A percentile compares a stretch with the other conserved stretches of the same genome.
These are phyloP conservation scores for Corythoichthys intestinalis DNA, from an alignment of 2,113 vertebrate genomes.

Conservation along the genomic window DNA sequence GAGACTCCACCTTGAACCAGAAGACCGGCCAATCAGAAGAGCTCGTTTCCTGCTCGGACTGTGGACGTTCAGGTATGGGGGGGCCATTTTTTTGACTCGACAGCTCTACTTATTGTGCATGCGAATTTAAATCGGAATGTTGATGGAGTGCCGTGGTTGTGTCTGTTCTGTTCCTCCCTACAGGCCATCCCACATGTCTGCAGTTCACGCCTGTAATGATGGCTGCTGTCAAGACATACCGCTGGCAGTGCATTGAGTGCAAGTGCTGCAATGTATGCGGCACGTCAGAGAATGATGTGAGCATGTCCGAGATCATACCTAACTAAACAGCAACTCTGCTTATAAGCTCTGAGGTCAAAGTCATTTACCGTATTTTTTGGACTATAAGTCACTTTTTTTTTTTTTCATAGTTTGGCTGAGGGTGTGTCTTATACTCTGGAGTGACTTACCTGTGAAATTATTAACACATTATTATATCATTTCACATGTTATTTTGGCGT, in stretches of 20 bases:
- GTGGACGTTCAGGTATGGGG: constrained; percentile 85
- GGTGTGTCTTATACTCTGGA: too few relatives aligned
- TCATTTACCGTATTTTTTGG: too few relatives aligned
- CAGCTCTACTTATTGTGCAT: background rate
- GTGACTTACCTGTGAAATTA: too few relatives aligned
- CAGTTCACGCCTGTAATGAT: constrained; percentile 98
- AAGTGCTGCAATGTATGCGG: constrained; percentile 97
- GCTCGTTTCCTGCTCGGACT: constrained; percentile 95
- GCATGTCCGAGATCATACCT: constrained; percentile 26
- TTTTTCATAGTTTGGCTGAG: too few relatives aligned
- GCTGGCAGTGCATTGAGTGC: constrained; percentile 98
- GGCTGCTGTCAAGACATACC: constrained; percentile 94
- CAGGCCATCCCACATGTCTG: constrained; percentile 91
- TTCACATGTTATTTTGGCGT: too few relatives aligned
- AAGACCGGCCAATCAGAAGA: constrained; percentile 93
- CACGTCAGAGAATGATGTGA: constrained; percentile 92
- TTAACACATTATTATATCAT: too few relatives aligned
- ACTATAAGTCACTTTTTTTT: too few relatives aligned
- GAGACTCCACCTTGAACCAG: constrained; percentile 95
- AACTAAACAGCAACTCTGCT: background rate
- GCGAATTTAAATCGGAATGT: background rate
- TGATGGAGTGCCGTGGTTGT: background rate
- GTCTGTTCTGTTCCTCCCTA: background rate
- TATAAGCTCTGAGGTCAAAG: too few relatives aligned
- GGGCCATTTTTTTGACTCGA: background rate